phyloP scores from a whole-genome alignment of 1,140 invertebrate genomes.

The Piezodorus guildinii region DNA sequence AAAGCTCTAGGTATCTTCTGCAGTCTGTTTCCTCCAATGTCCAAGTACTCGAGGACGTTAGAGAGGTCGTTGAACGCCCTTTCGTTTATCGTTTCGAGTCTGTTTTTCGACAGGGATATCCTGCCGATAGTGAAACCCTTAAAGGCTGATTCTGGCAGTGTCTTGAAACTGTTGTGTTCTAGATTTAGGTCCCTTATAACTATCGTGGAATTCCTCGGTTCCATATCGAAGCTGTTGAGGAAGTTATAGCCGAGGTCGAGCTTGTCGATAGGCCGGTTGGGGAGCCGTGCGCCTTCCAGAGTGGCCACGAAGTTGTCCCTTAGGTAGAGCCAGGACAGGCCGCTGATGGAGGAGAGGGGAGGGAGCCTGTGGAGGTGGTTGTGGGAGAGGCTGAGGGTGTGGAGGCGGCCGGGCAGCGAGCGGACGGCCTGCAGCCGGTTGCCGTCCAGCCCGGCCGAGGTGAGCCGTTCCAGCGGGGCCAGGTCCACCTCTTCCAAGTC shows the following conservation, averaged over 20 bases:
- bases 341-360: neutral
- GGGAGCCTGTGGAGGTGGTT: conserved; percentile 59
- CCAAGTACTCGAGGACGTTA: conserved; percentile 64
- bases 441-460: conserved; percentile 59
- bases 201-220: conserved; percentile 52
- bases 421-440: conserved; percentile 52
- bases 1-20: conserved; percentile 53
- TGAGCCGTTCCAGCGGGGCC: conserved; percentile 44
- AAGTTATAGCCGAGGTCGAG: conserved; percentile 75
- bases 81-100: conserved; percentile 50
- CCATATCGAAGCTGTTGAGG: conserved; percentile 45
- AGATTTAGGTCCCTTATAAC: conserved; percentile 73
- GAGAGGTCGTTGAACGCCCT: conserved; percentile 57
- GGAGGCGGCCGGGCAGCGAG: conserved; percentile 49
- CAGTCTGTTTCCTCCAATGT: conserved; percentile 70
- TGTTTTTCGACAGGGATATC: conserved; percentile 68
- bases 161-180: conserved; percentile 58
- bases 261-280: conserved; percentile 55
- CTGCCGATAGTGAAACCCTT: conserved; percentile 53
- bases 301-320: conserved; percentile 63
- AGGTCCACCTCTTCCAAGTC: conserved; percentile 50
- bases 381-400: conserved; percentile 60
- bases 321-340: conserved; percentile 59
- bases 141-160: conserved; percentile 52
- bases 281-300: conserved; percentile 47